A percentile compares a stretch with the other conserved stretches of the same genome.
Conservation (phyloP, 2,797 vertebrate species). For the Cryptoprocta ferox region DNA sequence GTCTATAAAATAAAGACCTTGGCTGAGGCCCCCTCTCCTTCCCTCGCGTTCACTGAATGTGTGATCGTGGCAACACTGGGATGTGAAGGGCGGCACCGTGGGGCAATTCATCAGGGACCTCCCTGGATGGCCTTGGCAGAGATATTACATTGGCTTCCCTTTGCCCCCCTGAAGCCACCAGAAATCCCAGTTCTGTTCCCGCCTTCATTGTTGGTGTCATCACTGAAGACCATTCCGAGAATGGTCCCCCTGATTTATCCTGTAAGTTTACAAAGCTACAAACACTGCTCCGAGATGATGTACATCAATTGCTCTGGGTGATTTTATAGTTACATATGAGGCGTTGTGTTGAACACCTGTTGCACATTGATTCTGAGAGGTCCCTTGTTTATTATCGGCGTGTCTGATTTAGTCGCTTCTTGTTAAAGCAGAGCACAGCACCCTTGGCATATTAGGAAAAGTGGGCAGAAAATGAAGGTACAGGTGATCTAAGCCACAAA, state of each 20-base stretch:
- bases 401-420: background rate
- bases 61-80: background rate
- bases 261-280: background rate
- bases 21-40: background rate
- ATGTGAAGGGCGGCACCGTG: background rate
- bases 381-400: background rate
- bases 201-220: background rate
- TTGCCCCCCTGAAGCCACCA: background rate
- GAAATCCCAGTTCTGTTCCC: background rate
- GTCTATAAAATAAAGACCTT: slow-evolving; percentile 27
- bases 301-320: background rate
- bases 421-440: background rate
- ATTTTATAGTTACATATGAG: background rate
- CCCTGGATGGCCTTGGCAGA: background rate
- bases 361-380: background rate
- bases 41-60: background rate
- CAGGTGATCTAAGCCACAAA: background rate
- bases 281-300: background rate
- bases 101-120: background rate
- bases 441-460: background rate
- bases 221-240: background rate
- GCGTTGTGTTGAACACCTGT: background rate
- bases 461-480: background rate
- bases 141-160: background rate
- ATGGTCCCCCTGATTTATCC: background rate